phyloP scores from a whole-genome alignment of 2,797 vertebrate species.

The Pelochelys cantorii region DNA sequence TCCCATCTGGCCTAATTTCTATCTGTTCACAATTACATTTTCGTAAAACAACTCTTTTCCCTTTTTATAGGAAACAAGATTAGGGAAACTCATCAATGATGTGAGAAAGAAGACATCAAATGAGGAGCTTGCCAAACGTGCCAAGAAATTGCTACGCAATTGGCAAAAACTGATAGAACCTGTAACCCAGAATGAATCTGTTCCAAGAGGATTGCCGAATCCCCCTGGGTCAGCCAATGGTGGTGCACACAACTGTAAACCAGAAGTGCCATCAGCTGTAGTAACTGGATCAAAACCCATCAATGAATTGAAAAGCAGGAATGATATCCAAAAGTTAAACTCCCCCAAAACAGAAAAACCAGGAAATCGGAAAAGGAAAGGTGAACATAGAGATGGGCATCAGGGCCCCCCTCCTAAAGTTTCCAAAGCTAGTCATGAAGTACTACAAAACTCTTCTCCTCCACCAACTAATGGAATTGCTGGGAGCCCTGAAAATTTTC shows the following conservation, averaged over 20 bases:
- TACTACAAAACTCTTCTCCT: slow-evolving; percentile 85
- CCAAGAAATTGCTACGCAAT: slow-evolving; percentile 92
- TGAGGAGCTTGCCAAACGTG: slow-evolving; percentile 93
- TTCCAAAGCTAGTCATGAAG: slow-evolving; percentile 86
- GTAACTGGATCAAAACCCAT: slow-evolving; percentile 81
- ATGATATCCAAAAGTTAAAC: slow-evolving; percentile 89
- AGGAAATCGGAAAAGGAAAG: slow-evolving; percentile 85
- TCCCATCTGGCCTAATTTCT: too few species aligned
- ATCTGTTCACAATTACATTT: neutral
- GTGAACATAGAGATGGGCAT: slow-evolving; percentile 85
- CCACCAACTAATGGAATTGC: slow-evolving; percentile 87
- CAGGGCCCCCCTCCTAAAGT: slow-evolving; percentile 84
- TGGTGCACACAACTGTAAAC: slow-evolving; percentile 90
- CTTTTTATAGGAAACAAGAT: slow-evolving; percentile 89
- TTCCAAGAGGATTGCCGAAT: slow-evolving; percentile 83
- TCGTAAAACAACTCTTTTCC: slow-evolving; percentile 45
- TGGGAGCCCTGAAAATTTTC: slow-evolving; percentile 89
- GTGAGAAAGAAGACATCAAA: slow-evolving; percentile 94
- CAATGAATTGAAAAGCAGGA: slow-evolving; percentile 90
- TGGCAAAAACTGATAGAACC: slow-evolving; percentile 96
- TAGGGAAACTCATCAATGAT: slow-evolving; percentile 96
- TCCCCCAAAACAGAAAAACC: slow-evolving; percentile 84
- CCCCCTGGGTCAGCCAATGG: slow-evolving; percentile 89
- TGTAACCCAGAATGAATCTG: slow-evolving; percentile 79
- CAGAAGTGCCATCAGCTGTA: slow-evolving; percentile 80